A percentile compares a stretch with the other conserved stretches of the same genome.
These are phyloP conservation scores for Catocala fraxini DNA, from an alignment of 2,888 invertebrate genomes.

Conservation along the genomic window DNA sequence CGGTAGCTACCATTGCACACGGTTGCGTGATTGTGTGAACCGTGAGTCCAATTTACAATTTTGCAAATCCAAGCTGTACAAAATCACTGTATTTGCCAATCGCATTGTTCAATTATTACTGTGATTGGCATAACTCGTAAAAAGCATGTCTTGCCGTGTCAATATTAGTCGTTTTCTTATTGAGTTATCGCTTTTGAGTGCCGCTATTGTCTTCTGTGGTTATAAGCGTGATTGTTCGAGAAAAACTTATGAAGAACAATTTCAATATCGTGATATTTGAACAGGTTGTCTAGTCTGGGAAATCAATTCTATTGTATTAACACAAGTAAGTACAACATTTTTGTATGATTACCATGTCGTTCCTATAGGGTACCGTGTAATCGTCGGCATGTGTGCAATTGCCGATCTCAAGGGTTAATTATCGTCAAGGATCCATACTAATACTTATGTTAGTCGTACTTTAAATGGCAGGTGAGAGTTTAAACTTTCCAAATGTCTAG, in stretches of 20 bases:
- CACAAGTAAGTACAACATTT: not conserved
- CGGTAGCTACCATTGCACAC: conserved; percentile 21
- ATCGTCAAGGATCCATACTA: too few species aligned
- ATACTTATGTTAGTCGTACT: too few species aligned
- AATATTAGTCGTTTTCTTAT: conserved; percentile 31
- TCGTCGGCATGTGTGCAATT: too few species aligned
- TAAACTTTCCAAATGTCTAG: too few species aligned
- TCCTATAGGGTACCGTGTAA: too few species aligned
- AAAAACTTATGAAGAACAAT: conserved; percentile 32
- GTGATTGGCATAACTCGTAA: conserved; percentile 38
- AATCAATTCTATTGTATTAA: conserved; percentile 20
- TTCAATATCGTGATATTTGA: conserved; percentile 24
- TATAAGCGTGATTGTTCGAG: conserved; percentile 28
- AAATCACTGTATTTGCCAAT: conserved; percentile 52
- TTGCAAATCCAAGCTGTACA: conserved; percentile 38
- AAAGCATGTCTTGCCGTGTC: conserved; percentile 44
- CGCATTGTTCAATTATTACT: conserved; percentile 54
- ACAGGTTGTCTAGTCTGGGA: conserved; percentile 26
- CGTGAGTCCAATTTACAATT: conserved; percentile 20
- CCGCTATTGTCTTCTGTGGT: conserved; percentile 38
- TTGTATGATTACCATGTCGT: too few species aligned
- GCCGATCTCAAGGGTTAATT: too few species aligned
- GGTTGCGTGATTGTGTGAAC: conserved; percentile 42
- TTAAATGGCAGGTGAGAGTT: too few species aligned
- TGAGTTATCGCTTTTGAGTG: conserved; percentile 33